Conservation (phyloP, 1,140 invertebrate species). For the Tyrophagus putrescentiae region DNA sequence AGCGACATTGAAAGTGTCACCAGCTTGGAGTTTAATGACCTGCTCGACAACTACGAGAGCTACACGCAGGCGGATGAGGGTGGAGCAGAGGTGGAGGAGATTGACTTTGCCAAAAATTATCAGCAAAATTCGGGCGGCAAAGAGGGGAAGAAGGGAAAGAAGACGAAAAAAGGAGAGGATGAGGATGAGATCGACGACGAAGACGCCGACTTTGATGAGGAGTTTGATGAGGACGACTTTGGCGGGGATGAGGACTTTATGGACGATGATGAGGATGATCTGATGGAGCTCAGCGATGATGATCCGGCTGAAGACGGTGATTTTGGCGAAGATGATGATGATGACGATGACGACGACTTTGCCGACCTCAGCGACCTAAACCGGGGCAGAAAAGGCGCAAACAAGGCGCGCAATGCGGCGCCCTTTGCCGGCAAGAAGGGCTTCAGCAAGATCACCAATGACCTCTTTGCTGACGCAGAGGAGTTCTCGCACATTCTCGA, state of each 20-base stretch:
- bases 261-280: conserved; percentile 29
- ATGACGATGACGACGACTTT: conserved; percentile 31
- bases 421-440: conserved; percentile 20
- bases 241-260: conserved; percentile 21
- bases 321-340: conserved; percentile 46
- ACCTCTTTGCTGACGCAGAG: conserved; percentile 22
- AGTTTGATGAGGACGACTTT: conserved; percentile 28
- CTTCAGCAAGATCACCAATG: neutral
- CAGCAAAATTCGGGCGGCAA: conserved; percentile 19
- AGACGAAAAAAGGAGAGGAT: conserved; percentile 26
- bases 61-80: too few relatives aligned
- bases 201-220: conserved; percentile 28
- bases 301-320: conserved; percentile 34
- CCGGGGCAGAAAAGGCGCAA: neutral
- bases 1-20: conserved; percentile 63
- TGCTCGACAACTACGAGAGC: conserved; percentile 30
- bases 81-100: conserved; percentile 15
- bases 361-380: conserved; percentile 19
- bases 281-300: conserved; percentile 31
- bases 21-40: conserved; percentile 64
- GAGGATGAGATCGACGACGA: conserved; percentile 29
- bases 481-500: conserved; percentile 29
- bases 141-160: conserved; percentile 23
- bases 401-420: conserved; percentile 14
- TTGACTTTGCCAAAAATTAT: conserved; percentile 23